phyloP scores from a whole-genome alignment of 1,140 invertebrate genomes.

The Zaprionus nigranus region DNA sequence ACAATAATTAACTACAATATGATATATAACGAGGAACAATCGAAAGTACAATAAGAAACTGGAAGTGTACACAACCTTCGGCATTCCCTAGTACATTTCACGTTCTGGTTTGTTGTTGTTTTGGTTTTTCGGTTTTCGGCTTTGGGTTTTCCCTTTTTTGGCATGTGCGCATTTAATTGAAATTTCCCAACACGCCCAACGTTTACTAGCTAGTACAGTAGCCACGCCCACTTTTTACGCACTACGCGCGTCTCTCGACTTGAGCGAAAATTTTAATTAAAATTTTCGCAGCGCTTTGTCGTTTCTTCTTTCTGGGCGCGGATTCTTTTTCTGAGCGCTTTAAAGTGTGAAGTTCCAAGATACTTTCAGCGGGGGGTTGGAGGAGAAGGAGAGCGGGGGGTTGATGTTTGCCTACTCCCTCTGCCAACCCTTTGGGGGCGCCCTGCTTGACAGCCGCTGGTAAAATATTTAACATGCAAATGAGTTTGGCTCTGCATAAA shows the following conservation, averaged over 20 bases:
- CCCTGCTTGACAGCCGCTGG: constrained; percentile 37
- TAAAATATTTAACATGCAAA: constrained; percentile 83
- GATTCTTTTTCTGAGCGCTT: constrained; percentile 28
- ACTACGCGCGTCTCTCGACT: constrained; percentile 53
- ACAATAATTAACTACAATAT: no score
- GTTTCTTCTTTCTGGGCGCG: constrained; percentile 42
- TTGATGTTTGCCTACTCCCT: background rate
- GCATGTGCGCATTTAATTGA: constrained; percentile 82
- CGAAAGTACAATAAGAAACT: no score
- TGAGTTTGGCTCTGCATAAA: constrained; percentile 82
- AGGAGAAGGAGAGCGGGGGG: background rate
- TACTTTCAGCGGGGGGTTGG: constrained; percentile 40
- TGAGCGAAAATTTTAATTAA: constrained; percentile 79
- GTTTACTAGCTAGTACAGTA: background rate
- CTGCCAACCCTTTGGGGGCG: constrained; percentile 8
- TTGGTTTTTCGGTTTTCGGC: constrained; percentile 39
- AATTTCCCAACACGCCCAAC: constrained; percentile 71
- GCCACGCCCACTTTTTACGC: constrained; percentile 54
- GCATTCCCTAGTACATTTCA: no score
- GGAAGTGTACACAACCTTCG: no score
- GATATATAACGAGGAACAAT: no score
- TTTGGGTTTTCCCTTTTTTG: constrained; percentile 52
- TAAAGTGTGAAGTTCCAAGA: constrained; percentile 78
- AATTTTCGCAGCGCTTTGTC: constrained; percentile 64
- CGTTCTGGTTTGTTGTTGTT: constrained; percentile 30